Evolutionary conservation across 2,113 vertebrate species (phyloP), one percentile per base, ranked within the genome.

Genomic region (Suricata suricatta): DNA sequence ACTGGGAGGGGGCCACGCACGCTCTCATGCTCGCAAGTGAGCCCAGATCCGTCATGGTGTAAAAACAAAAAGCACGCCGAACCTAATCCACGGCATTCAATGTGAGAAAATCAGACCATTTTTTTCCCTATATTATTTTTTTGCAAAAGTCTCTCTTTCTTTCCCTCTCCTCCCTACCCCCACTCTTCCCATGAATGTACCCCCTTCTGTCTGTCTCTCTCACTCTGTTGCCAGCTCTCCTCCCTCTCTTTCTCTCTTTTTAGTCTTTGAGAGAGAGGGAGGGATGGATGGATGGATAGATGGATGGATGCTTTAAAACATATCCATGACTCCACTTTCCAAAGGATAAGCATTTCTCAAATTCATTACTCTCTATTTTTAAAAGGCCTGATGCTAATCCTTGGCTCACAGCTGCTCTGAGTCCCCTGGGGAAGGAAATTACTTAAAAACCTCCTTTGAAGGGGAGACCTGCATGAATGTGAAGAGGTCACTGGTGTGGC

Each of bases 391-490:
- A 95, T 91, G 96, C 38, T 95, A 93, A 97, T 69, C 72, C 41
- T 63, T 95, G 52, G 79, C 96, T 89, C 91, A 94, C 87, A 85
- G 93, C 88, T 95, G 93, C 71, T 93, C 81, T 31, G 44, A 47
- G 41, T 15, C 85, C 60, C 88, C 17, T 1, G 25, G 91, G 81
- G 71, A 96, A 86, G 54, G 68, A 96, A 95, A 97, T 89, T 72
- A 93, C 82, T 96, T 87, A 47, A 79, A 97, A 96, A 89, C 44
- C 79, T 91, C 57, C 81, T 97, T 92, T 95, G 87, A 96, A 88
- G 12, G 72, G 54, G 44, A 89, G 89, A 66, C 63, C 74, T 50
- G 16, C 12, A n/a, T 91, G 72, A 95, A 90, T 89, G 96, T 50
- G 85, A 69, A 88, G 71, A 92, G 60, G 76, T 93, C 90, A 90